A percentile compares a stretch with the other conserved stretches of the same genome.
These are phyloP conservation scores for Drosophila birchii DNA, from an alignment of 2,888 invertebrate species.

Conservation along the genomic window DNA sequence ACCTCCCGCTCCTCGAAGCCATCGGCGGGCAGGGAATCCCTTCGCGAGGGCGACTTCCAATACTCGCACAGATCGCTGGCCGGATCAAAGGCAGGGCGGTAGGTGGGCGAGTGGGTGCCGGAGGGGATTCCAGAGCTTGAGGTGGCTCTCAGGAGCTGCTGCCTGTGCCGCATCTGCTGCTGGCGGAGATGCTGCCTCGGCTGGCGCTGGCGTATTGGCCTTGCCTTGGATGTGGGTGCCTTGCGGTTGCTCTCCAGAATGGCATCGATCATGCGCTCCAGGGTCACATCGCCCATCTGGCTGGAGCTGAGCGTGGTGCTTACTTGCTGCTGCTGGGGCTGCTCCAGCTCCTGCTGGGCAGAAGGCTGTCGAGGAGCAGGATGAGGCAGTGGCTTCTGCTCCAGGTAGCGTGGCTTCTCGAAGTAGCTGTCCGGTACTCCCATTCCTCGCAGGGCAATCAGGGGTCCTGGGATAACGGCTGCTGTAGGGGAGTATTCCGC, in stretches of 20 bases:
- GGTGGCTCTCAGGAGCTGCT: slow-evolving; percentile 16
- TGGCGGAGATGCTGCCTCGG: slow-evolving; percentile 26
- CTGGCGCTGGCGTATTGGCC: slow-evolving; percentile 23
- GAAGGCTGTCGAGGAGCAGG: neutral
- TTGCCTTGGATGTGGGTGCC: slow-evolving; percentile 42
- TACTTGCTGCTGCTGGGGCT: neutral
- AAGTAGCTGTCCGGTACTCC: slow-evolving; percentile 84
- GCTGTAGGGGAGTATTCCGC: slow-evolving; percentile 84
- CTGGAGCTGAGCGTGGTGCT: slow-evolving; percentile 77
- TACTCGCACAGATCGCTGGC: slow-evolving; percentile 84
- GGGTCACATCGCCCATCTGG: slow-evolving; percentile 83
- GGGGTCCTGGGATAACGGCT: slow-evolving; percentile 79
- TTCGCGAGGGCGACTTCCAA: slow-evolving; percentile 73
- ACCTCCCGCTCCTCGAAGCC: slow-evolving; percentile 82
- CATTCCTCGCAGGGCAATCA: slow-evolving; percentile 83
- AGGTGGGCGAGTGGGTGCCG: slow-evolving; percentile 79
- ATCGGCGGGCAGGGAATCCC: slow-evolving; percentile 20
- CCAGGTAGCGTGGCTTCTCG: slow-evolving; percentile 84
- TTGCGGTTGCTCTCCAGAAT: slow-evolving; percentile 84
- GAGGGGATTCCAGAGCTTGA: neutral
- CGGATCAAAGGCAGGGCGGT: slow-evolving; percentile 84
- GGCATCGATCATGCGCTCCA: slow-evolving; percentile 85
- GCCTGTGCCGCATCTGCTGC: slow-evolving; percentile 10
- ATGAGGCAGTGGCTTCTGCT: slow-evolving; percentile 40
- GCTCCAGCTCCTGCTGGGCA: slow-evolving; percentile 35